Evolutionary conservation across 1,140 invertebrate species (phyloP), one percentile per base, ranked within the genome.

Genomic region (Lepidurus couesii): DNA sequence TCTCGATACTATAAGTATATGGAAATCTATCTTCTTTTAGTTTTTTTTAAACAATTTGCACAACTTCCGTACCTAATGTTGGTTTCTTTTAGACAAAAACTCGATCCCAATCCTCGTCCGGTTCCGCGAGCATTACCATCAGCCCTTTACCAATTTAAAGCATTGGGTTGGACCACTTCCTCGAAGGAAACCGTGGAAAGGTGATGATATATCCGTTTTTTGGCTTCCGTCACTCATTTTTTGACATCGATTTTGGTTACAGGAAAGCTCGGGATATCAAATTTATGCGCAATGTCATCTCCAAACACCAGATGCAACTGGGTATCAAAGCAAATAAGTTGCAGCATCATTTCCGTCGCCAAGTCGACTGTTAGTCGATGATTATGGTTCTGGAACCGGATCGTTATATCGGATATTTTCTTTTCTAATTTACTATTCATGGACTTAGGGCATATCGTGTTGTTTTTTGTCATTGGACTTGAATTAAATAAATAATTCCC

Each of bases 251-350:
- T 75, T 81, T 42, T 80, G 81, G 75, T 87, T 87, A 83, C 76
- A 91, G 93, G 85, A 94, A 92, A 87, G 92, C 90, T 0, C 89
- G 91, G 78, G 95, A 98, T 85, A 89, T 97, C 34, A 90, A 91
- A 79, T 93, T 91, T 80, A 92, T 97, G 90, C 92, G 94, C 81
- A 88, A 90, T 81, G 85, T 94, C n/a, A 91, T 95, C 80, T 87
- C 90, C 0, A 94, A 92, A 84, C 91, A 91, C 84, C 86, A 87
- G 53, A 90, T 92, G 83, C 90, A 93, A 82, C 83, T 97, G 43
- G 92, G 93, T 26, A 84, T 92, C 11, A 94, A 93, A 83, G 90
- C 89, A 4, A 97, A 98, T 83, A 95, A 95, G 85, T 86, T 95
- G 75, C 95, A 96, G 84, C 89, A 87, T 78, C 91, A 96, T 86